Conservation (phyloP, 2,113 vertebrate species). For the Sylvia atricapilla region DNA sequence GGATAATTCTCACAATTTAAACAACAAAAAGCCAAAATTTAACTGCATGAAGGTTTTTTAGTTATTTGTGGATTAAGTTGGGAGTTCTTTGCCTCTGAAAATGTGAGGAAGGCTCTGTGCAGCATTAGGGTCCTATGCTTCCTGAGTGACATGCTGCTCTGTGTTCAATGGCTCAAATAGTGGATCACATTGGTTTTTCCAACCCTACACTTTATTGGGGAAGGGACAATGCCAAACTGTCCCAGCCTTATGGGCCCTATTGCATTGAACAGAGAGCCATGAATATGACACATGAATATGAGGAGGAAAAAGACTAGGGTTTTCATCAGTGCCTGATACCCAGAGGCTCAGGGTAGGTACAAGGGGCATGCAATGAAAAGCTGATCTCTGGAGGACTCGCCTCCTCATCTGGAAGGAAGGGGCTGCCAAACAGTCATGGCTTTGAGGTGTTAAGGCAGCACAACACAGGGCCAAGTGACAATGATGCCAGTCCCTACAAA, state of each 20-base stretch:
- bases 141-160: conserved; percentile 49
- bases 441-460: not conserved
- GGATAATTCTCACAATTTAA: not conserved
- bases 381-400: not conserved
- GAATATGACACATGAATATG: not conserved
- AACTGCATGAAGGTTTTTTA: not conserved
- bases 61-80: not conserved
- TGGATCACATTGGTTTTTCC: conserved; percentile 44
- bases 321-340: not conserved
- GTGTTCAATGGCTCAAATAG: conserved; percentile 67
- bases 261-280: not conserved
- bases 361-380: not conserved
- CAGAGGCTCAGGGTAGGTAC: not conserved
- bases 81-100: not conserved
- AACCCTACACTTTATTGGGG: not conserved
- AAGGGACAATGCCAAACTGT: conserved; percentile 36
- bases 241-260: not conserved
- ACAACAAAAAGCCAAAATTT: conserved; percentile 3
- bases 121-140: conserved; percentile 32
- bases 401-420: not conserved
- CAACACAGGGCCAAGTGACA: not conserved
- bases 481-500: not conserved
- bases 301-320: not conserved
- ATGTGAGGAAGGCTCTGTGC: conserved; percentile 13
- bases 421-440: not conserved